phyloP scores from a whole-genome alignment of 2,113 vertebrate genomes.

The Hiodon tergisus region DNA sequence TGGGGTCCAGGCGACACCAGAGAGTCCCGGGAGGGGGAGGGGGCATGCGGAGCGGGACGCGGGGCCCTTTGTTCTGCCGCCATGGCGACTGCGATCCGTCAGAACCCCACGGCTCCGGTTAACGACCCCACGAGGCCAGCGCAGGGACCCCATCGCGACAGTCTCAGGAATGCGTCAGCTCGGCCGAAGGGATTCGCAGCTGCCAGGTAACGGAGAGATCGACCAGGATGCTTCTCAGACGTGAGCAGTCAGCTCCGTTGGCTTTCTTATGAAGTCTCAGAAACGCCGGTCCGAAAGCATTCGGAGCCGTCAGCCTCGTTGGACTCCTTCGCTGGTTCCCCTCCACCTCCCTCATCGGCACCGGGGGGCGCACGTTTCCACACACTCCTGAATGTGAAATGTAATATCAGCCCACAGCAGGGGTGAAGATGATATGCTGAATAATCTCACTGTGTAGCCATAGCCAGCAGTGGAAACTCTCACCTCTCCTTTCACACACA shows the following conservation, averaged over 20 bases:
- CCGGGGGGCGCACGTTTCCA: background rate
- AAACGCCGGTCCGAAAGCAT: too few species aligned
- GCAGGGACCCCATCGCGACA: too few species aligned
- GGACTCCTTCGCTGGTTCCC: too few species aligned
- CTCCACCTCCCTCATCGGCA: too few species aligned
- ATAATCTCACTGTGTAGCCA: slow-evolving; percentile 3
- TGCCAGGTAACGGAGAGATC: background rate
- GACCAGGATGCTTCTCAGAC: too few species aligned
- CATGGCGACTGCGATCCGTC: slow-evolving; percentile 10
- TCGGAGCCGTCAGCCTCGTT: too few species aligned
- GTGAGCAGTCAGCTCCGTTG: too few species aligned
- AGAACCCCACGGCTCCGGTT: slow-evolving; percentile 8
- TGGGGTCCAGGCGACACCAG: too few species aligned
- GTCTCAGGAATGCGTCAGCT: too few species aligned
- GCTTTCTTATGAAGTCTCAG: too few species aligned
- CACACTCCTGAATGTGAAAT: background rate
- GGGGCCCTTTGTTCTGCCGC: slow-evolving; percentile 4
- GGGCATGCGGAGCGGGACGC: background rate
- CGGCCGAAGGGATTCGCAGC: background rate
- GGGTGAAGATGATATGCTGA: background rate
- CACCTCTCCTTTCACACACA: background rate
- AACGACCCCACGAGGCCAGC: background rate
- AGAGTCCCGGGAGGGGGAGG: too few species aligned
- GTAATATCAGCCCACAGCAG: slow-evolving; percentile 3
- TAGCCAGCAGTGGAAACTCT: too few species aligned